Conservation (phyloP, 2,113 vertebrate species). For the Pachypanchax playfairii region DNA sequence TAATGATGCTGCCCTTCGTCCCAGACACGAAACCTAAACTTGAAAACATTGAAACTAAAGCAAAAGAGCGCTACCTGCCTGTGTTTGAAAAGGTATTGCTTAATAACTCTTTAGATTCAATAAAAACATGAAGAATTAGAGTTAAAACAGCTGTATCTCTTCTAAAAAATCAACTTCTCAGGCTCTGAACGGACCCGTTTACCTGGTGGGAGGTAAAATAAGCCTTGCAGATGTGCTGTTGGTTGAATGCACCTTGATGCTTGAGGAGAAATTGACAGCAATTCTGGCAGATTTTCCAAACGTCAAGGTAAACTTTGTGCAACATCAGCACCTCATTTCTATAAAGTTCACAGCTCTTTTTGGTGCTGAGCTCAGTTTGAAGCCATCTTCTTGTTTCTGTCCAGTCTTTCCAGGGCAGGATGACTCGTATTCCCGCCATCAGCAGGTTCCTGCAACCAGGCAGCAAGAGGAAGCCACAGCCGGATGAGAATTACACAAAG, state of each 20-base stretch:
- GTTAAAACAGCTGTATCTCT: background rate
- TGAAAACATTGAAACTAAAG: conserved; percentile 73
- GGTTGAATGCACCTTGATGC: conserved; percentile 86
- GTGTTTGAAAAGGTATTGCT: conserved; percentile 91
- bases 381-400: background rate
- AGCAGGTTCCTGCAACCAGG: conserved; percentile 87
- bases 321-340: background rate
- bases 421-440: conserved; percentile 80
- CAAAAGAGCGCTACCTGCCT: conserved; percentile 83
- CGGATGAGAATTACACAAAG: conserved; percentile 71
- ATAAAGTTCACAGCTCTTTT: no score
- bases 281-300: conserved; percentile 82
- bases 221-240: conserved; percentile 88
- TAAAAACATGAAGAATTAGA: background rate
- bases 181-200: conserved; percentile 79
- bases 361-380: background rate
- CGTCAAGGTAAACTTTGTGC: conserved; percentile 84
- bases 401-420: conserved; percentile 88
- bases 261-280: conserved; percentile 81
- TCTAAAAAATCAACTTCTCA: conserved; percentile 45
- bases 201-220: conserved; percentile 86
- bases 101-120: background rate
- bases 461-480: conserved; percentile 83
- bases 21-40: conserved; percentile 72
- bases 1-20: conserved; percentile 77